These are phyloP conservation scores for Bufotes viridis DNA, from an alignment of 2,797 vertebrate genomes.

Conservation along the genomic window DNA sequence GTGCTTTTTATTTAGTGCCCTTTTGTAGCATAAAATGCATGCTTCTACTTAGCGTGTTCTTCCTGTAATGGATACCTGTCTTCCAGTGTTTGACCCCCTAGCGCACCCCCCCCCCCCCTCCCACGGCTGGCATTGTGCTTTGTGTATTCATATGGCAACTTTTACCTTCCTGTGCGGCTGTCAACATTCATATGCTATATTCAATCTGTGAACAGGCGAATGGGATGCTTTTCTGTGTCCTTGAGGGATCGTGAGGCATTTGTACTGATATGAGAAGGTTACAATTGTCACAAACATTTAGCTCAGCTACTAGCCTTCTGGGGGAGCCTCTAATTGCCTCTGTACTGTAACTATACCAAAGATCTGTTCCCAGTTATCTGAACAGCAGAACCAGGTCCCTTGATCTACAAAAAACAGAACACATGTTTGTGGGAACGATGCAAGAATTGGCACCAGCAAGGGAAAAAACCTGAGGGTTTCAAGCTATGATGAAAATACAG, in stretches of 20 bases:
- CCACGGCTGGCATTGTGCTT: not conserved
- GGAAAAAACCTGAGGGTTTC: not conserved
- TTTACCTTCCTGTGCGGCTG: constrained; percentile 26
- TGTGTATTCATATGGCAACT: constrained; percentile 1
- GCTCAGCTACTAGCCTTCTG: constrained; percentile 13
- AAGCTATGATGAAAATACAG: not conserved
- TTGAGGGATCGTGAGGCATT: constrained; percentile 31
- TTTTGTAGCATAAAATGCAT: not conserved
- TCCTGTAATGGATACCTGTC: not conserved
- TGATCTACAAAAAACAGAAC: not conserved
- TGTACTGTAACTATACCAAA: constrained; percentile 6
- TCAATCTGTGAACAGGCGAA: not conserved
- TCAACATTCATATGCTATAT: constrained; percentile 35
- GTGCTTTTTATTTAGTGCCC: not conserved
- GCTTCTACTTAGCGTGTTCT: not conserved
- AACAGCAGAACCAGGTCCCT: not conserved
- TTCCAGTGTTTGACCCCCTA: not conserved
- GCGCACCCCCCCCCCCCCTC: too few relatives aligned
- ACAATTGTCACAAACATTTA: constrained; percentile 46
- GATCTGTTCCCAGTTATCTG: not conserved
- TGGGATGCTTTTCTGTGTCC: not conserved
- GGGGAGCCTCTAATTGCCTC: constrained; percentile 24
- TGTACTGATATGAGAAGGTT: constrained; percentile 35
- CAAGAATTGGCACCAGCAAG: not conserved
- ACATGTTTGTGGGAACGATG: not conserved